Evolutionary conservation across 2,113 vertebrate genomes (phyloP).

Genomic region (Falco punctatus): DNA sequence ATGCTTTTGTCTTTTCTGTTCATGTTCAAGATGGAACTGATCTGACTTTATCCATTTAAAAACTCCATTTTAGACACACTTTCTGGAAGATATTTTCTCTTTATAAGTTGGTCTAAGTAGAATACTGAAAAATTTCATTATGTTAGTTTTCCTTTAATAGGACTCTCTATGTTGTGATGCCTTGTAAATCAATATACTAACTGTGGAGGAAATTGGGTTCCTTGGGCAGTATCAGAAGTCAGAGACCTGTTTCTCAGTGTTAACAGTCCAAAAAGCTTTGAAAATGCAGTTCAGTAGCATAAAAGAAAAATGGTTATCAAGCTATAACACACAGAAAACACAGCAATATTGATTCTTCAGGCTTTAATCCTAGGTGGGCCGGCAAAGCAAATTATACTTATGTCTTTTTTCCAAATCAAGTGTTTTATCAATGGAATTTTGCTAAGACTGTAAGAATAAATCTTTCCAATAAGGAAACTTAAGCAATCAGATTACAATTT

Average conservation of each 20-base stretch:
- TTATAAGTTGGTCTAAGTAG: not conserved
- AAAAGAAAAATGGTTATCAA: not conserved
- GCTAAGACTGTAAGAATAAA: not conserved
- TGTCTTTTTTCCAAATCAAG: not conserved
- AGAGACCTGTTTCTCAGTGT: not conserved
- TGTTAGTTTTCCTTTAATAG: not conserved
- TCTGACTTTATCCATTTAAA: not conserved
- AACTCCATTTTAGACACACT: not conserved
- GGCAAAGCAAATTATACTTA: conserved; percentile 32
- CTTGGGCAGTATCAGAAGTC: not conserved
- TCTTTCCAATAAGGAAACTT: not conserved
- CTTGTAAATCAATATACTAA: not conserved
- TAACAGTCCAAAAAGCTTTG: not conserved
- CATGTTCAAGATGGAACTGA: not conserved
- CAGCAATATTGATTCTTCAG: conserved; percentile 1
- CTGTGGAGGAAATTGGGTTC: not conserved
- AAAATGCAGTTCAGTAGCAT: not conserved
- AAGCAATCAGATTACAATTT: conserved; percentile 36
- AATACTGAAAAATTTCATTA: not conserved
- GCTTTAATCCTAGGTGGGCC: not conserved
- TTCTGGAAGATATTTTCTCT: not conserved
- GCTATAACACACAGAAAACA: not conserved
- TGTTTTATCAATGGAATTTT: conserved; percentile 20
- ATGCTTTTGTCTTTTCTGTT: not conserved
- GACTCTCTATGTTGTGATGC: not conserved